phyloP scores from a whole-genome alignment of 2,797 vertebrate genomes.

The Enteromius treurensis region DNA sequence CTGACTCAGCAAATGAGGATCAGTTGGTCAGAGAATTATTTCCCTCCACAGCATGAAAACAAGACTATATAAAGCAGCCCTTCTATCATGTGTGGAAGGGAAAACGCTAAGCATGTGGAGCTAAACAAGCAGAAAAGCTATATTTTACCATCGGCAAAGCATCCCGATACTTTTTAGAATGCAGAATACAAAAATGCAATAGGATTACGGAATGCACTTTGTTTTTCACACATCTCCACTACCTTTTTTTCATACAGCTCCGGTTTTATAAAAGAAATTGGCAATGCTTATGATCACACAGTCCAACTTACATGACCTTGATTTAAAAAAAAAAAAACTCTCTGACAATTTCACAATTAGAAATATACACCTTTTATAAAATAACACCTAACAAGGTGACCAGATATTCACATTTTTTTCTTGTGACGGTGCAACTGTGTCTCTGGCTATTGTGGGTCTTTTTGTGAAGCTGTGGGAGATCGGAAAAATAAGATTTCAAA shows the following conservation, averaged over 20 bases:
- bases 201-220: background rate
- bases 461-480: background rate
- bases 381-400: background rate
- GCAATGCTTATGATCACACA: too few species aligned
- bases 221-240: background rate
- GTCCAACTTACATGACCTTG: background rate
- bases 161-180: background rate
- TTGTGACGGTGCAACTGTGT: background rate
- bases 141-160: background rate
- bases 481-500: background rate
- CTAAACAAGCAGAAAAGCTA: constrained; percentile 4
- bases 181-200: background rate
- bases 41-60: constrained; percentile 38
- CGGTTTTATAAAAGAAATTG: background rate
- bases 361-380: background rate
- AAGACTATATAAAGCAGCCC: constrained; percentile 30
- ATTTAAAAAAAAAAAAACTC: background rate
- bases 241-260: background rate
- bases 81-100: constrained; percentile 1
- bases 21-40: constrained; percentile 45
- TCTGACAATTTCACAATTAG: background rate
- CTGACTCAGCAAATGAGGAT: constrained; percentile 59
- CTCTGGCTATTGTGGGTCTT: background rate
- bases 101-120: background rate
- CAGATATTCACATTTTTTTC: background rate